Evolutionary conservation across 2,888 invertebrate genomes (phyloP).

Genomic region (Drosophila kuntzei): DNA sequence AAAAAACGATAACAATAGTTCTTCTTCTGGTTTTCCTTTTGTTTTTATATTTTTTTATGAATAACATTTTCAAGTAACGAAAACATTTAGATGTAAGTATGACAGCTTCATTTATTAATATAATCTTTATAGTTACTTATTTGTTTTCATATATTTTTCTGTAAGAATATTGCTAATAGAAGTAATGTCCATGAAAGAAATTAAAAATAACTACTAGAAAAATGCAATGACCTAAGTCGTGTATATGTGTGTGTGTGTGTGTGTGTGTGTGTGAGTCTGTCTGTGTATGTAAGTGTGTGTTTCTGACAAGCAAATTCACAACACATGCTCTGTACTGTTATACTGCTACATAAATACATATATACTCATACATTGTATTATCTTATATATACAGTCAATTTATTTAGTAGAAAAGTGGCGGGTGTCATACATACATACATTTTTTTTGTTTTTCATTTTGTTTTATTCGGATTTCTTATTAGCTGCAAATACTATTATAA

Average conservation of each 20-base stretch:
- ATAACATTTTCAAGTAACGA: conserved; percentile 46
- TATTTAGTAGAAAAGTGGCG: conserved; percentile 78
- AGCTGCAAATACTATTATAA: conserved; percentile 53
- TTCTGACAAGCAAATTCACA: conserved; percentile 64
- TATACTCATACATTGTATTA: conserved; percentile 51
- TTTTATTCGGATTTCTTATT: conserved; percentile 15
- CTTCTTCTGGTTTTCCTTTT: conserved; percentile 28
- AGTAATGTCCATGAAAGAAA: conserved; percentile 46
- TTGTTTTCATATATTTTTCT: conserved; percentile 17
- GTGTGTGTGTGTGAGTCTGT: conserved; percentile 14
- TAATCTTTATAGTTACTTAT: conserved; percentile 19
- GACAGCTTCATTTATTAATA: conserved; percentile 51
- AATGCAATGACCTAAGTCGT: conserved; percentile 51
- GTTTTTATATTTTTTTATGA: conserved; percentile 30
- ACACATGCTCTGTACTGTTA: conserved; percentile 65
- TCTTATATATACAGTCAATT: conserved; percentile 76
- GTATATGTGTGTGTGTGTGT: conserved; percentile 29
- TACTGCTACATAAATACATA: conserved; percentile 54
- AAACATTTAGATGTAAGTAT: conserved; percentile 72
- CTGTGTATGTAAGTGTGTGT: conserved; percentile 25
- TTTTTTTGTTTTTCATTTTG: conserved; percentile 6
- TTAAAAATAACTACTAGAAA: conserved; percentile 38
- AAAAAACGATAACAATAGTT: conserved; percentile 65
- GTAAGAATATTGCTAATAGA: conserved; percentile 75
- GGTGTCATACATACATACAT: conserved; percentile 67